Evolutionary conservation across 1,140 invertebrate species (phyloP).

Genomic region (Spodoptera litura): DNA sequence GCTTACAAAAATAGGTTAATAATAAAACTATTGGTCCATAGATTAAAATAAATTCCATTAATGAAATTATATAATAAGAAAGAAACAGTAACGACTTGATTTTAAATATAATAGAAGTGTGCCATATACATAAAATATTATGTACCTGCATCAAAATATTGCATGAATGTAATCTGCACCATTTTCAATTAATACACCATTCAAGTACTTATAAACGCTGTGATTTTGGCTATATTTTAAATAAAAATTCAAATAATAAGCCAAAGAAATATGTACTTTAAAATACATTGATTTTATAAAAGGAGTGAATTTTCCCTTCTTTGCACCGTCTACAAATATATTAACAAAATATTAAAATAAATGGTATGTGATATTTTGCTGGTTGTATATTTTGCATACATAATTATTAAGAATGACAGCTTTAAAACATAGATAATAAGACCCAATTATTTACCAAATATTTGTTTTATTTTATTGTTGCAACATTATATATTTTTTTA

Average conservation of each 20-base stretch:
- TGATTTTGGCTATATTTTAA: constrained; percentile 39
- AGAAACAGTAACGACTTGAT: constrained; percentile 14
- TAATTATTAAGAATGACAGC: constrained; percentile 57
- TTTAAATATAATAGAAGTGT: constrained; percentile 28
- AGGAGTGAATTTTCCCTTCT: constrained; percentile 6
- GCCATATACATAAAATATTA: constrained; percentile 12
- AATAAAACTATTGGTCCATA: background rate
- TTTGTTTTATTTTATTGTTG: constrained; percentile 16
- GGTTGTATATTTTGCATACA: constrained; percentile 58
- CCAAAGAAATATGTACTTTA: constrained; percentile 11
- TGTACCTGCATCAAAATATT: constrained; percentile 12
- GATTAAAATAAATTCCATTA: background rate
- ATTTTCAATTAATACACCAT: constrained; percentile 32
- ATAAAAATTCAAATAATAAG: constrained; percentile 13
- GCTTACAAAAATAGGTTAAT: no score
- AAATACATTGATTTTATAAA: constrained; percentile 19
- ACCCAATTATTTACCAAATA: constrained; percentile 35
- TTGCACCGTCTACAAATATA: constrained; percentile 45
- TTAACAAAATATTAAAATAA: constrained; percentile 49
- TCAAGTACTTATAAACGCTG: constrained; percentile 19
- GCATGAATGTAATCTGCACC: constrained; percentile 36
- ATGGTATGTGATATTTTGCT: constrained; percentile 62
- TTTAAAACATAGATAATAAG: constrained; percentile 57
- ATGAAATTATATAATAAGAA: background rate
- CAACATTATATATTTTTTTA: constrained; percentile 1